Conservation (phyloP, 1,140 invertebrate species). For the Leptonema lineaticorne region DNA sequence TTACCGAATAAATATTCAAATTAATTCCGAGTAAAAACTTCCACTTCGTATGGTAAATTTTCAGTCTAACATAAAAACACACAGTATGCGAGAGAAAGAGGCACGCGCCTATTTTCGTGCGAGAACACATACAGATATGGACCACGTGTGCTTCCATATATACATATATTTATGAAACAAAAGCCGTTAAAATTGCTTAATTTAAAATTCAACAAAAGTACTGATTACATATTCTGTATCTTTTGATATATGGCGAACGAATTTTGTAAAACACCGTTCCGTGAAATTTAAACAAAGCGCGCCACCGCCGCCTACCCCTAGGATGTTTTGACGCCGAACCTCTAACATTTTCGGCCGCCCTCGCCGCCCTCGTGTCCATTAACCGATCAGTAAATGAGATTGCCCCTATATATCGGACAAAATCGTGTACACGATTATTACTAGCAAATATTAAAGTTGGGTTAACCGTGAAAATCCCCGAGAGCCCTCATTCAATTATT, state of each 20-base stretch:
- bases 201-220: constrained; percentile 6
- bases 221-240: not conserved
- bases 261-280: not conserved
- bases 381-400: not conserved
- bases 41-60: too few relatives aligned
- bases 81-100: not conserved
- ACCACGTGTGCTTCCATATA: not conserved
- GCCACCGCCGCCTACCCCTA: too few relatives aligned
- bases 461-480: not conserved
- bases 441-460: not conserved
- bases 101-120: too few relatives aligned
- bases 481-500: too few relatives aligned
- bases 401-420: not conserved
- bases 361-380: not conserved
- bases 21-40: not conserved
- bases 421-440: too few relatives aligned
- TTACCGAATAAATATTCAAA: not conserved
- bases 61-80: too few relatives aligned
- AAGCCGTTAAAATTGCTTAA: not conserved
- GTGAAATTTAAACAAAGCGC: not conserved
- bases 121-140: not conserved
- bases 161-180: too few relatives aligned
- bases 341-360: too few relatives aligned
- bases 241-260: not conserved
- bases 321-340: too few relatives aligned